Base-by-base conservation (phyloP, 2,797 vertebrate genomes). In the Pipistrellus pygmaeus region DNA sequence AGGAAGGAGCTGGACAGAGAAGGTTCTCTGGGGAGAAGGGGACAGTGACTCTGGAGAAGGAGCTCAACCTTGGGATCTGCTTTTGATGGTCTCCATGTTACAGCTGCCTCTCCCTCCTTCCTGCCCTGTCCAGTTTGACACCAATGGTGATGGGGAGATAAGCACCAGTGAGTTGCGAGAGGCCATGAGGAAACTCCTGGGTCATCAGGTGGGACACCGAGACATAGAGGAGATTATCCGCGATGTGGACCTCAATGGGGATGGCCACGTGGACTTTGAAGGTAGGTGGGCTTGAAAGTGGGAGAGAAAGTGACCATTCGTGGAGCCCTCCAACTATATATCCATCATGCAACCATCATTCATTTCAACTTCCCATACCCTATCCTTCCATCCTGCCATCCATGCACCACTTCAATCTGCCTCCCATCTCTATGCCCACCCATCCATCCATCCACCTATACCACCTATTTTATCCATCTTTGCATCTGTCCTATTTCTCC, bases 221-320 rank as follows among this genome's bases (percentile, higher is more conserved):
- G 99, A 99, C 82, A 99, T 99, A 85, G 99, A 99, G 96, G 99
- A 99, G 95, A 99, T 99, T 95, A 98, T 99, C 88, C 98, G 99
- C 85, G 99, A 99, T 23, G 99, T 99, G 85, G 99, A 99, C 97
- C 98, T 99, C 89, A 99, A 99, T 0, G 99, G 99, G 94, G 99
- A 99, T 5, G 99, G 99, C 69, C 99, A 99, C 8, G 99, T 99
- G 51, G 99, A 99, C 98, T 99, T 99, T 97, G 99, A 99, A 99
- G 99, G 99, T 99, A 98, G 53, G 94, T 12, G 77, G 66, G 80
- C 72, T 81, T 64, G 30, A 68, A 48, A 20, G 4, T 20, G 48
- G 48, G 30, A 51, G 73, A 48, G 88, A 75, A 68, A 10, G 25
- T 25, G 51, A 60, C 64, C 35, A 1, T 66, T 69, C 21, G 3